These are phyloP conservation scores for Drosophila grimshawi DNA, from an alignment of 1,140 invertebrate species.

Conservation along the genomic window DNA sequence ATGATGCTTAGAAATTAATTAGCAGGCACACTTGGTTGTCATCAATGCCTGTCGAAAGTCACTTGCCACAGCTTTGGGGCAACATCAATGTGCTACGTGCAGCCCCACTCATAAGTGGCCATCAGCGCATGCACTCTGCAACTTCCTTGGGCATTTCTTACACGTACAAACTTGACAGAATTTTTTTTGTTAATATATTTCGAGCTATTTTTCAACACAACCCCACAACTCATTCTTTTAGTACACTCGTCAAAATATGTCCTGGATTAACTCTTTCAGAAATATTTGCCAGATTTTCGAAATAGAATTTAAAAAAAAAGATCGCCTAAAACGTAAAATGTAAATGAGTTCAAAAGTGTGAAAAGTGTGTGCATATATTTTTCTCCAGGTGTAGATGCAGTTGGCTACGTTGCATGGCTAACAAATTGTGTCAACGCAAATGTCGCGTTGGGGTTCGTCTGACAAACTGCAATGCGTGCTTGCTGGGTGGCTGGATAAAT, in stretches of 20 bases:
- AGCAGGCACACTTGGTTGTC: background rate
- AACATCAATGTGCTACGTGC: background rate
- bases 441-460: conserved; percentile 40
- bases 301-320: too few species aligned
- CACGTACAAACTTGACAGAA: conserved; percentile 8
- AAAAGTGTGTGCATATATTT: background rate
- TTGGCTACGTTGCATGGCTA: background rate
- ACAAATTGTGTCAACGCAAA: conserved; percentile 63
- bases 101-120: conserved; percentile 11
- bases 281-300: too few species aligned
- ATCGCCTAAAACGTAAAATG: too few species aligned
- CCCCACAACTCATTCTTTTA: too few species aligned
- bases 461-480: conserved; percentile 58
- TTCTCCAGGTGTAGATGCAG: background rate
- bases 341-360: too few species aligned
- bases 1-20: conserved; percentile 18
- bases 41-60: conserved; percentile 25
- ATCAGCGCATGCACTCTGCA: conserved; percentile 7
- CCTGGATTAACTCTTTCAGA: too few species aligned
- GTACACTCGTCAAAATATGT: too few species aligned
- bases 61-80: conserved; percentile 2
- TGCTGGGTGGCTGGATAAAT: background rate
- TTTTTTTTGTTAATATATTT: conserved; percentile 16
- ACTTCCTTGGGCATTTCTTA: conserved; percentile 13
- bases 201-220: background rate